Conservation (phyloP, 2,888 invertebrate genomes). For the Mythimna loreyi region DNA sequence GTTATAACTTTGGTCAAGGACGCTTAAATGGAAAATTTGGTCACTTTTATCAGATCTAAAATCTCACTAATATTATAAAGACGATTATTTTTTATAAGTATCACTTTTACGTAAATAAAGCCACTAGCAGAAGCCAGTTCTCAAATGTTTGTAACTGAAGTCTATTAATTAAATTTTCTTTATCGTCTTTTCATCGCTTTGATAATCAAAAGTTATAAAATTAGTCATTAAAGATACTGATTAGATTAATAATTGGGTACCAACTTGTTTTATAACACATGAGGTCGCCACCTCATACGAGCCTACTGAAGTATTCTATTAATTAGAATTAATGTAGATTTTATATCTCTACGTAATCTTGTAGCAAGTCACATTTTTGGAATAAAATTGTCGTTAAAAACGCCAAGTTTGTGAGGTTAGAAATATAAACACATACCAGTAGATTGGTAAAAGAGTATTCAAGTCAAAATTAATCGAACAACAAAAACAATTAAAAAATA, state of each 20-base stretch:
- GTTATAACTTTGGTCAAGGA: constrained; percentile 12
- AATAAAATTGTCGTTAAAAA: constrained; percentile 40
- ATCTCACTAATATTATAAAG: no score
- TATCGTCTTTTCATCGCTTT: constrained; percentile 32
- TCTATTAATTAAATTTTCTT: constrained; percentile 36
- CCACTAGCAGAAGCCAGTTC: no score
- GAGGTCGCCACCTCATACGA: constrained; percentile 23
- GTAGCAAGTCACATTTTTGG: constrained; percentile 20
- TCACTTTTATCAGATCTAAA: no score
- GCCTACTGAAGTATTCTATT: constrained; percentile 34
- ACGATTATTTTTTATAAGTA: no score
- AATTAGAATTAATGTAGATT: constrained; percentile 45
- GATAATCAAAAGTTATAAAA: constrained; percentile 44
- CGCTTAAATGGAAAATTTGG: background rate
- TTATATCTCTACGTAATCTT: constrained; percentile 32
- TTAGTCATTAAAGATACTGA: constrained; percentile 44
- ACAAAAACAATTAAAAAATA: constrained; percentile 13
- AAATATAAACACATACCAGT: no score
- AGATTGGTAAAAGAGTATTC: no score
- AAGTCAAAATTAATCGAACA: constrained; percentile 2
- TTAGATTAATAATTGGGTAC: constrained; percentile 45
- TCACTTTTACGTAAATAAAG: no score
- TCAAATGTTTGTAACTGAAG: constrained; percentile 1
- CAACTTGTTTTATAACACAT: constrained; percentile 51
- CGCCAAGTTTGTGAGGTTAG: background rate